Conservation (phyloP, 2,113 vertebrate species). For the Isurus oxyrinchus region DNA sequence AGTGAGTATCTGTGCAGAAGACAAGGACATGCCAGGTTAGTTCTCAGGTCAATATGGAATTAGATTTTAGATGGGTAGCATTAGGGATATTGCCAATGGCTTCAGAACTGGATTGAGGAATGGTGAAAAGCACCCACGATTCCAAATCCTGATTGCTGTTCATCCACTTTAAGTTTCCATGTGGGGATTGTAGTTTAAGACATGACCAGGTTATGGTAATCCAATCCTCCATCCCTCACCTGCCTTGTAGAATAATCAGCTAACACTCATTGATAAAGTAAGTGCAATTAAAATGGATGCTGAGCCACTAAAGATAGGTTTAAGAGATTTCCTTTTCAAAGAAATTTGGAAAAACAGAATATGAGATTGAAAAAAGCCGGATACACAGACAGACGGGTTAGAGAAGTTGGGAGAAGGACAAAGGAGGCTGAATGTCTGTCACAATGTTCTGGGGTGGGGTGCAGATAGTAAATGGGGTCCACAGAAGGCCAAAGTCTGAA, state of each 20-base stretch:
- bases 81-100: not conserved
- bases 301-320: not conserved
- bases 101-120: not conserved
- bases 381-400: not conserved
- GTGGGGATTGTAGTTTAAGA: not conserved
- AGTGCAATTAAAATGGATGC: not conserved
- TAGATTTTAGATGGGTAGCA: not conserved
- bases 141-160: not conserved
- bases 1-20: not conserved
- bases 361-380: not conserved
- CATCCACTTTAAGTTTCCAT: not conserved
- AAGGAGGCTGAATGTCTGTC: not conserved
- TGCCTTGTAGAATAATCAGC: not conserved
- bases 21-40: not conserved
- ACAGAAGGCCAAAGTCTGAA: not conserved
- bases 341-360: not conserved
- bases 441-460: not conserved
- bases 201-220: not conserved
- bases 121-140: not conserved
- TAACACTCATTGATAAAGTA: not conserved
- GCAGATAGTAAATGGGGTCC: not conserved
- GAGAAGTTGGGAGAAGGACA: not conserved
- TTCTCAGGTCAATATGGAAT: not conserved
- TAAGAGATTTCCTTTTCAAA: not conserved
- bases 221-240: not conserved